Base-by-base conservation (phyloP, 1,140 invertebrate genomes). In the Papilio polyxenes region DNA sequence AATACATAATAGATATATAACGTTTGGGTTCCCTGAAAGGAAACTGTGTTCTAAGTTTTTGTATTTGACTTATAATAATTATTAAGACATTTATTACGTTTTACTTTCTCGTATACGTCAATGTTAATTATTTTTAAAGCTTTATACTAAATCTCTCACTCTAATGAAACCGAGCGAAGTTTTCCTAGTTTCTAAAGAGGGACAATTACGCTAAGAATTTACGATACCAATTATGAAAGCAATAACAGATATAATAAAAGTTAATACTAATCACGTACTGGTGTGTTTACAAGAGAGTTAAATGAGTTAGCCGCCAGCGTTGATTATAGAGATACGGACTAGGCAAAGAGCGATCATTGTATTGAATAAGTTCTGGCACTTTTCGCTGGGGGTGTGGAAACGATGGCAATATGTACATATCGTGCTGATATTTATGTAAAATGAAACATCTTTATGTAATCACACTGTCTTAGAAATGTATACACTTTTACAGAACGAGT, bases 231-330 rank as follows among this genome's bases (percentile, higher is more conserved):
- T 76, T 53, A 76, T 31, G 23, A 51, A 76, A 76, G 9, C 75
- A 31, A 80, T 80, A 80, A 80, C n/a, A 80, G 78, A 65, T 65
- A 23, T 65, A 65, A 80, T 75, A 80, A 59, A 83, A 83, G 76
- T 56, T 83, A 48, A 83, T 79, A 80, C 82, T 72, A 81, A 81
- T 83, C 87, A 87, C 85, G 84, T 88, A 84, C 75, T 56, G 51
- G 78, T 75, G 44, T 80, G 83, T 83, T 83, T 83, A 87, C 83
- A 83, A 84, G 82, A 84, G 84, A 86, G 83, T 86, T 88, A 85
- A 87, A 81, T 78, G 80, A 87, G 86, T 89, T 86, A 89, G 85
- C 77, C 83, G 78, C 76, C 44, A 53, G 37, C 56, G 6, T 59
- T n/a, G 56, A 59, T 5, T 8, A 59, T 20, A 20, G n/a, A 59